These are phyloP conservation scores for Drosophila fungiperda DNA, from an alignment of 2,888 invertebrate genomes.

Conservation along the genomic window DNA sequence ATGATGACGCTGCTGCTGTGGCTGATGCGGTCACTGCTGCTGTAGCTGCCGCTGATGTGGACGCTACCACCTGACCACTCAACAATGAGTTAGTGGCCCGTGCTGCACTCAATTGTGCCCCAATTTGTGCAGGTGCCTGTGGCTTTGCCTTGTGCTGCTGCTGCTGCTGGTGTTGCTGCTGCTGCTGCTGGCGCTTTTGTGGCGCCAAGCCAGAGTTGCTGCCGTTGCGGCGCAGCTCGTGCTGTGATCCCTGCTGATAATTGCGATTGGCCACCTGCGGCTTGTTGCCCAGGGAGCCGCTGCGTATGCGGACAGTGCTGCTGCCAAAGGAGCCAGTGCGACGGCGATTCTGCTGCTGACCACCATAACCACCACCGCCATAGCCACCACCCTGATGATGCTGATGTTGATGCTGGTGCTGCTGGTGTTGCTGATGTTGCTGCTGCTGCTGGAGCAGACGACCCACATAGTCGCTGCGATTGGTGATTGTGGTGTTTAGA, in stretches of 20 bases:
- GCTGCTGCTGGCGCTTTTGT: constrained; percentile 62
- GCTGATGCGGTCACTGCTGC: constrained; percentile 31
- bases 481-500: constrained; percentile 84
- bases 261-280: constrained; percentile 84
- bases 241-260: constrained; percentile 81
- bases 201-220: constrained; percentile 81
- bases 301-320: constrained; percentile 84
- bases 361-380: constrained; percentile 51
- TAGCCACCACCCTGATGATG: constrained; percentile 63
- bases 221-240: constrained; percentile 82
- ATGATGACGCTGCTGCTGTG: constrained; percentile 34
- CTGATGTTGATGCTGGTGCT: constrained; percentile 66
- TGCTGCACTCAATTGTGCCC: constrained; percentile 64
- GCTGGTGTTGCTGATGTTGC: constrained; percentile 74
- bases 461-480: constrained; percentile 85
- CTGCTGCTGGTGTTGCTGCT: constrained; percentile 48
- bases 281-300: constrained; percentile 84
- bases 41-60: constrained; percentile 27
- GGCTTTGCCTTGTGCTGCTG: constrained; percentile 63
- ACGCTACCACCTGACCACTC: constrained; percentile 13
- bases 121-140: constrained; percentile 58
- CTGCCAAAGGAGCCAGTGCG: constrained; percentile 84
- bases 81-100: constrained; percentile 51
- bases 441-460: constrained; percentile 80
- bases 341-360: constrained; percentile 77